phyloP scores from a whole-genome alignment of 92 coral and sea anemone genomes.

The Pocillopora grandis region DNA sequence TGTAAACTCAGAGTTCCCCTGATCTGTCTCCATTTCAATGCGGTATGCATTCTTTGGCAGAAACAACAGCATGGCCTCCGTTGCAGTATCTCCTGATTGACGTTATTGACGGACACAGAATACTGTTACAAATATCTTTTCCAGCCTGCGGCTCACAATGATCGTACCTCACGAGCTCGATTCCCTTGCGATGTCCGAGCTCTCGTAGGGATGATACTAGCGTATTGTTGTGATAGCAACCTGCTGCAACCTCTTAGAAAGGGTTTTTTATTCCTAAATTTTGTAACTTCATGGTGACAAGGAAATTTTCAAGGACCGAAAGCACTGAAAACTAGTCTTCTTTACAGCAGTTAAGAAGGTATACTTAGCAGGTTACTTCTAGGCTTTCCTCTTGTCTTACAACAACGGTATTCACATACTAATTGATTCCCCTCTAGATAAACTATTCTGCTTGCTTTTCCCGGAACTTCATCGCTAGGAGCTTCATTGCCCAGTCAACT shows the following conservation, averaged over 20 bases:
- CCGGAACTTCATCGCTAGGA: too few relatives aligned
- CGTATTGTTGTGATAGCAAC: conserved; percentile 52
- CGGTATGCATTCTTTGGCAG: conserved; percentile 50
- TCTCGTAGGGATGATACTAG: conserved; percentile 47
- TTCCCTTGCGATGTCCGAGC: background rate
- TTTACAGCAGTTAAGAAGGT: conserved; percentile 44
- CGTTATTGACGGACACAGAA: too few relatives aligned
- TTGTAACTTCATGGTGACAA: background rate
- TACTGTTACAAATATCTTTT: too few relatives aligned
- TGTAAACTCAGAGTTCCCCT: conserved; percentile 43
- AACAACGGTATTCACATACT: too few relatives aligned
- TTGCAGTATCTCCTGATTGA: conserved; percentile 8
- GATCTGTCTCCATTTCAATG: conserved; percentile 53
- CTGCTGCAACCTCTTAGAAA: conserved; percentile 54
- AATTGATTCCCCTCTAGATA: too few relatives aligned
- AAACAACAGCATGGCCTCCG: conserved; percentile 55
- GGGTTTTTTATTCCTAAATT: conserved; percentile 6
- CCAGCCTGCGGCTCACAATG: too few relatives aligned
- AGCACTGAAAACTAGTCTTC: conserved; percentile 61
- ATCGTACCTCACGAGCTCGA: conserved; percentile 4
- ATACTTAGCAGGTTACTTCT: too few relatives aligned
- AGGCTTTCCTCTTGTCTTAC: too few relatives aligned
- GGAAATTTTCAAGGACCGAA: conserved; percentile 41
- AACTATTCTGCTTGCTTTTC: too few relatives aligned
- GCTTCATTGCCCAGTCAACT: too few relatives aligned